Evolutionary conservation across 2,888 invertebrate species (phyloP), one percentile per base, ranked within the genome.

Genomic region (Galeruca laticollis): DNA sequence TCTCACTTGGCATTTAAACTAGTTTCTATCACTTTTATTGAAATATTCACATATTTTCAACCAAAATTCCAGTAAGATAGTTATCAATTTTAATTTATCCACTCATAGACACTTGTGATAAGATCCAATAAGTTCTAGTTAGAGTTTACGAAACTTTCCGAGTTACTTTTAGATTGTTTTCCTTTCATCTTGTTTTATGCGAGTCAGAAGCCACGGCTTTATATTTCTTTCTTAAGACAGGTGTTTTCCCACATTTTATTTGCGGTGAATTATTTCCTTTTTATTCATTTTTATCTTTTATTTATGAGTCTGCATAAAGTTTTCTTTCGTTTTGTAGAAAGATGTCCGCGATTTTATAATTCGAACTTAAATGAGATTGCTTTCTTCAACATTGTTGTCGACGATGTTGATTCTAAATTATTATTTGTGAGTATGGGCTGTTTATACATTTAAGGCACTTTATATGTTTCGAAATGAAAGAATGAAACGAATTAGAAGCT

Each of bases 141-240:
- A 15, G 18, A 54, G 13, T 54, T 21, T 10, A 51, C 54, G 8
- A 31, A 54, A 26, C 21, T 43, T 56, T 43, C n/a, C 5, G 18
- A 13, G 47, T 70, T 65, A 60, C 70, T 68, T 70, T 60, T 31
- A 54, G 52, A 63, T 52, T 60, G 60, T 57, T 49, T 60, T 51
- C 63, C 51, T 69, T 70, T 60, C 59, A 67, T 64, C 60, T 54
- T 70, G 70, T 63, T 70, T 70, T 68, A 70, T 70, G 70, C 59
- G 70, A 62, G 66, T 52, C 62, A 61, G 47, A 20, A 43, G 62
- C 66, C 66, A 20, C 56, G 26, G 59, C 57, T 57, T 61, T 62
- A 70, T 70, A 63, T 66, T 62, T 70, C 62, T 70, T 47, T 60
- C 35, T 31, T 37, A 8, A 60, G 70, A 63, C 70, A 68, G 70